phyloP scores from a whole-genome alignment of 2,113 vertebrate species.

The Petaurus breviceps region DNA sequence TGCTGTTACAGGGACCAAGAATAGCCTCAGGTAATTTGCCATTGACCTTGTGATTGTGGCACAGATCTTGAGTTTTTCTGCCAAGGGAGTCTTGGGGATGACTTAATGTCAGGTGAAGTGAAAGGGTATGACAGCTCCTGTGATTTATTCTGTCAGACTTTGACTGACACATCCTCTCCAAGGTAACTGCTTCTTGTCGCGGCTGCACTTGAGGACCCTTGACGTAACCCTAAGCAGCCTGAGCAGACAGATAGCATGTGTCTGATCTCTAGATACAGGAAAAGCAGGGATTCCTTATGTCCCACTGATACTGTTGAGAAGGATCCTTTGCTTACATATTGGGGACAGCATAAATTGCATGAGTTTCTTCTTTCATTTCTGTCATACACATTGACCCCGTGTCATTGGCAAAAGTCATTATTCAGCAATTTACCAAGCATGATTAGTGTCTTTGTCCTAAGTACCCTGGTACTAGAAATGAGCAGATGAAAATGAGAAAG shows the following conservation, averaged over 20 bases:
- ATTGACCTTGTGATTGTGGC: background rate
- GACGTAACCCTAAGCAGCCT: background rate
- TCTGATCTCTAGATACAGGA: background rate
- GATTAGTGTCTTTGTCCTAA: background rate
- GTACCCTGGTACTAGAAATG: background rate
- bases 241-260: background rate
- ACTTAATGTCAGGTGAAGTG: background rate
- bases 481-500: background rate
- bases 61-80: background rate
- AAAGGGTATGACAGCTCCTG: background rate
- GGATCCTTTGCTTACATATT: background rate
- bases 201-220: background rate
- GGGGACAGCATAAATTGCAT: background rate
- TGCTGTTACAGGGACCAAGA: background rate
- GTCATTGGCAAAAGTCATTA: background rate
- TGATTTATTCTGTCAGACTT: background rate
- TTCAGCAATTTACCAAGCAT: background rate
- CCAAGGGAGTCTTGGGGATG: background rate
- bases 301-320: background rate
- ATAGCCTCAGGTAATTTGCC: background rate
- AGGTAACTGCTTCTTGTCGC: background rate
- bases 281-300: background rate
- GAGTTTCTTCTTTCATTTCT: background rate
- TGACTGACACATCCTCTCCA: background rate
- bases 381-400: background rate